Evolutionary conservation across 2,797 vertebrate species (phyloP).

Genomic region (Paguma larvata): DNA sequence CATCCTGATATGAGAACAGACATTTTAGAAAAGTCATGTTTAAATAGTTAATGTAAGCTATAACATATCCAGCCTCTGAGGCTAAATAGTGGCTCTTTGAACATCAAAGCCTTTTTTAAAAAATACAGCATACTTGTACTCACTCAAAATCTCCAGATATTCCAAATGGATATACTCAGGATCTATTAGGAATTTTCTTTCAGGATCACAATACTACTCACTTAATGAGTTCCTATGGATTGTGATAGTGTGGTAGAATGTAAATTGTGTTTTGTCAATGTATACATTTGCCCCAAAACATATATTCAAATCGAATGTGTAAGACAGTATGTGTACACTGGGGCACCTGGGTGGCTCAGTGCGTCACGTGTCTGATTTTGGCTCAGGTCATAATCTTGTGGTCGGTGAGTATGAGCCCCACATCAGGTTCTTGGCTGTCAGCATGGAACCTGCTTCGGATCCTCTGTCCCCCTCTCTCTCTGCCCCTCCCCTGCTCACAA

Average conservation of each 20-base stretch:
- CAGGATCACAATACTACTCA: not conserved
- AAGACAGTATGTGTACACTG: not conserved
- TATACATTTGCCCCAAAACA: not conserved
- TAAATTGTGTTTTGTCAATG: not conserved
- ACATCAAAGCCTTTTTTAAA: conserved; percentile 32
- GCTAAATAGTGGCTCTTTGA: conserved; percentile 9
- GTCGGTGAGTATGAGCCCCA: too few species aligned
- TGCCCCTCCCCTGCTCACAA: too few species aligned
- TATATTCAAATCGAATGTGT: not conserved
- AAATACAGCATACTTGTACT: conserved; percentile 27
- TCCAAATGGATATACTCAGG: conserved; percentile 17
- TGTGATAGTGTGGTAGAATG: not conserved
- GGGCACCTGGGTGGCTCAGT: too few species aligned
- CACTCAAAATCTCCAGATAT: conserved; percentile 62
- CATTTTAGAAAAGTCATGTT: conserved; percentile 27
- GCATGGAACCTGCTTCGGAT: too few species aligned
- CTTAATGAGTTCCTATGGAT: not conserved
- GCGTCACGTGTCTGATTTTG: too few species aligned
- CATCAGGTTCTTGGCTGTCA: too few species aligned
- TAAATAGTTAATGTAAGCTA: conserved; percentile 40
- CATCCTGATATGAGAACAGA: not conserved
- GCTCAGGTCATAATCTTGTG: too few species aligned
- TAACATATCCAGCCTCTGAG: not conserved
- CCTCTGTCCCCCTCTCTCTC: too few species aligned
- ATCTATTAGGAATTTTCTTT: conserved; percentile 65